phyloP scores from a whole-genome alignment of 1,140 invertebrate species.

The Drusus annulatus region DNA sequence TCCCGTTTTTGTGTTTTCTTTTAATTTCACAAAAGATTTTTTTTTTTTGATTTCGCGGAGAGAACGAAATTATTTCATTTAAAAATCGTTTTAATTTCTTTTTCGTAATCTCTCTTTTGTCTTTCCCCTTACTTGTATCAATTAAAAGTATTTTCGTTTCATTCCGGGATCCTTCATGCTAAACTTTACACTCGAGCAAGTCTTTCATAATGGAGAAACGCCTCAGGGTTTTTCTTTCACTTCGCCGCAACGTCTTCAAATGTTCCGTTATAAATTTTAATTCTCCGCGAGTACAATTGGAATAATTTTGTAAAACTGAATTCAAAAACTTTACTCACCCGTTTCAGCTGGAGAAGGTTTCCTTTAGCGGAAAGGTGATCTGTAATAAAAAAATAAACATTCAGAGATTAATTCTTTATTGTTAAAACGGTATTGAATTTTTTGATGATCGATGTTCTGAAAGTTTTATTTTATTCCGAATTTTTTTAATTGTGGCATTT shows the following conservation, averaged over 20 bases:
- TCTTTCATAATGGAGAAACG: constrained; percentile 28
- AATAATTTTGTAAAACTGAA: constrained; percentile 31
- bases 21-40: not conserved
- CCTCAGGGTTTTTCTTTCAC: constrained; percentile 42
- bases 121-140: constrained; percentile 25
- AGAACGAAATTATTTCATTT: not conserved
- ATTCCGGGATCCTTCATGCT: constrained; percentile 30
- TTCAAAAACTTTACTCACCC: not conserved
- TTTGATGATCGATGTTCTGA: no score
- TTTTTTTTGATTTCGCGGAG: not conserved
- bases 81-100: not conserved
- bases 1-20: not conserved
- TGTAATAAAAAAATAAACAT: no score
- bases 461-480: no score
- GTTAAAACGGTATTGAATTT: no score
- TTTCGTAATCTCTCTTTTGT: constrained; percentile 15
- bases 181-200: constrained; percentile 39
- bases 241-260: constrained; percentile 18
- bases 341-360: not conserved
- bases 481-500: no score
- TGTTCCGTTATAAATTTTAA: constrained; percentile 42
- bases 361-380: no score
- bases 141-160: constrained; percentile 46
- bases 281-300: constrained; percentile 26
- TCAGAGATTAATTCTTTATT: no score